Evolutionary conservation across 2,888 invertebrate genomes (phyloP), one percentile per base, ranked within the genome.

Genomic region (Parochlus steinenii): DNA sequence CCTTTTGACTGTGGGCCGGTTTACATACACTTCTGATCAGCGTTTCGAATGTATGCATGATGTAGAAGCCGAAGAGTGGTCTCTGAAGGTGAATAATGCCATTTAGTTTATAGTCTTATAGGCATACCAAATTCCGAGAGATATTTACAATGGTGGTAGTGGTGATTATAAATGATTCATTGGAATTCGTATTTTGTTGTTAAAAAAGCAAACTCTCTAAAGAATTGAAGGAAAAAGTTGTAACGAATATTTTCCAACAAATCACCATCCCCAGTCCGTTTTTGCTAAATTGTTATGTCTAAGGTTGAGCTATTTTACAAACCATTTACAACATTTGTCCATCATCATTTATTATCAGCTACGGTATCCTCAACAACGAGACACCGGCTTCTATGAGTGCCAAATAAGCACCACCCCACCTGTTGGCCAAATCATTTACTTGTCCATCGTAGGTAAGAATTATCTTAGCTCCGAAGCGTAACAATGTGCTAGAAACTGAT

Each of bases 21-120:
- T 71, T 48, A 77, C 78, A 10, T 79, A 78, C 53, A 78, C 78
- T 28, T 81, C 81, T n/a, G 87, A 87, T 58, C 82, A 82, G 63
- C 67, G 87, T 54, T 87, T 86, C 58, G 72, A 76, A 50, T 75
- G 81, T 47, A 76, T 80, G 37, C 85, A 85, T 60, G 79, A 76
- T 49, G 80, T 83, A 42, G 74, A 77, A 54, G 79, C 82, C 16
- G 83, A 82, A 55, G 82, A 85, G 54, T 85, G 83, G 83, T 80
- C 78, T 47, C 60, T 85, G 44, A 80, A 83, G 64, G 75, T 76
- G 48, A 50, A 15, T 5, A n/a, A 12, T n/a, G 7, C 11, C 11
- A 7, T 17, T 29, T 31, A 22, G 23, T 22, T 31, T 31, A 31
- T 15, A 31, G 11, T 18, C n/a, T n/a, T n/a, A n/a, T n/a, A n/a